Evolutionary conservation across 2,888 invertebrate species (phyloP).

Genomic region (Ptychoptera contaminata): DNA sequence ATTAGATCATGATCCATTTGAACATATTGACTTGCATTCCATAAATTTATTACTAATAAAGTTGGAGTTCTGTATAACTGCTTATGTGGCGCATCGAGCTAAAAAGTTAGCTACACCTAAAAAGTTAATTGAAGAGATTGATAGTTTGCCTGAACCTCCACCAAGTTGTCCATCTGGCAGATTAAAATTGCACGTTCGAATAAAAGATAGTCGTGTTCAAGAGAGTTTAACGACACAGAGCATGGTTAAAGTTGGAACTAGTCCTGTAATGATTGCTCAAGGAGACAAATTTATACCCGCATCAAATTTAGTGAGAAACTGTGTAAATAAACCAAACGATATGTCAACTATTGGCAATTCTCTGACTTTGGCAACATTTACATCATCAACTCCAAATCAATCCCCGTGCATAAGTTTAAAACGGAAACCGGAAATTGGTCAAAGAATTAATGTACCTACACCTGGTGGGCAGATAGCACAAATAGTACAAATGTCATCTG

Average conservation of each 20-base stretch:
- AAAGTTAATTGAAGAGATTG: conserved; percentile 54
- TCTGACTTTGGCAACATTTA: too few relatives aligned
- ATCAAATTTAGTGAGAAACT: conserved; percentile 4
- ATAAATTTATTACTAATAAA: conserved; percentile 49
- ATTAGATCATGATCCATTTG: conserved; percentile 56
- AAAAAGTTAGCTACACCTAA: conserved; percentile 55
- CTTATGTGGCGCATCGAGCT: conserved; percentile 72
- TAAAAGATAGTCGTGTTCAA: conserved; percentile 28
- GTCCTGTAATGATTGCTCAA: conserved; percentile 31
- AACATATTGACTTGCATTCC: conserved; percentile 48
- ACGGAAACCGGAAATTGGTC: conserved; percentile 24
- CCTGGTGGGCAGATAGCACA: conserved; percentile 34
- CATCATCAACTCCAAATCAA: conserved; percentile 16
- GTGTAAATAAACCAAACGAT: not conserved
- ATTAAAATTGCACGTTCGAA: conserved; percentile 42
- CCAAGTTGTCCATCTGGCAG: conserved; percentile 49
- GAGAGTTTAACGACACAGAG: conserved; percentile 19
- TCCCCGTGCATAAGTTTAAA: conserved; percentile 16
- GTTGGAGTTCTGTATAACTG: conserved; percentile 52
- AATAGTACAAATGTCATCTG: conserved; percentile 52
- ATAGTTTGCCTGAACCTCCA: conserved; percentile 38
- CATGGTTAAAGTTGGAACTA: conserved; percentile 29
- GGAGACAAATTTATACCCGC: conserved; percentile 12
- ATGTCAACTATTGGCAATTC: not conserved
- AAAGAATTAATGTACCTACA: not conserved